Base-by-base conservation (phyloP, 2,888 invertebrate genomes). In the Entomobrya proxima region DNA sequence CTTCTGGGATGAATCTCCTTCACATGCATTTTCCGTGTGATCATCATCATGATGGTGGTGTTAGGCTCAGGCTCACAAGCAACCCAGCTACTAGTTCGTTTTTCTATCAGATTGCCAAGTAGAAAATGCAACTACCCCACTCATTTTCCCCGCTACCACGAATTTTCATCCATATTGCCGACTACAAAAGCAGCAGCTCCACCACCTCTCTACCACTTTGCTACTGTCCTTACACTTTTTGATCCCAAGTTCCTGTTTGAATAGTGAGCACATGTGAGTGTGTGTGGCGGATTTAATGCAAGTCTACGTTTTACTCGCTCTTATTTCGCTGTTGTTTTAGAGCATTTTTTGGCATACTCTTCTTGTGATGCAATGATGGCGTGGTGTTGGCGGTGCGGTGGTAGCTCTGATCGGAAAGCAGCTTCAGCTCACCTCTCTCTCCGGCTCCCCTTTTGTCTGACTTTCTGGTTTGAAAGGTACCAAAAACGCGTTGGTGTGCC, bases 191-290 rank as follows among this genome's bases (percentile, higher is more conserved):
- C 24, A 24, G 9, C 74, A 37, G 6, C 44, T 30, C 35, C 27
- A 7, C 30, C 55, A 80, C 40, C 67, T 55, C 72, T 67, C 35
- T 47, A 78, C 67, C 61, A 2, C 37, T 15, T 69, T 64, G n/a
- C 74, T 74, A 72, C 81, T 52, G 58, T 74, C 72, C 69, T 52
- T 80, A 50, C 69, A 69, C 69, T 52, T 69, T 80, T 80, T 80
- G 55, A 80, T 80, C 69, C 47, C 35, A 32, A 61, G 58, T 81
- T 81, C 74, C 81, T 81, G 72, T 58, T 81, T 72, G 18, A 30
- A n/a, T n/a, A n/a, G 47, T n/a, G 35, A 58, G 64, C 55, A 77
- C 58, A 58, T 77, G 77, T 77, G 77, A 61, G 77, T 76, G 58
- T 35, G 37, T 40, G 69, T 30, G 64, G 72, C 55, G 55, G 61